These are phyloP conservation scores for Acromyrmex echinatior DNA, from an alignment of 1,140 invertebrate genomes.

Conservation along the genomic window DNA sequence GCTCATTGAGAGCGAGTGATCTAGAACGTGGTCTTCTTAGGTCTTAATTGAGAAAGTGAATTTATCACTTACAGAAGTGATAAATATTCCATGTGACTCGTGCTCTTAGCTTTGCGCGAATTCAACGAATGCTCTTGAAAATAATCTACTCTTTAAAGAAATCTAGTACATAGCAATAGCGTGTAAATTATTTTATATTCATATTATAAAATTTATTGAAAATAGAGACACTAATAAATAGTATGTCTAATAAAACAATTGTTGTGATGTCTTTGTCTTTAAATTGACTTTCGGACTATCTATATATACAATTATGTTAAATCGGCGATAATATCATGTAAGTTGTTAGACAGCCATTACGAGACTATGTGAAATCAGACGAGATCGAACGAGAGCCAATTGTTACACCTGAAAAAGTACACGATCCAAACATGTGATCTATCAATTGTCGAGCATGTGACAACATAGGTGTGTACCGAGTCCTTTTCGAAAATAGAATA, in stretches of 20 bases:
- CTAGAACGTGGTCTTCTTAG: constrained; percentile 38
- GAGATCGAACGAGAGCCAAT: background rate
- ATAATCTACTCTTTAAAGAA: background rate
- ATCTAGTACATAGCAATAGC: background rate
- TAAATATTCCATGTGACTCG: background rate
- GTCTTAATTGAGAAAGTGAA: constrained; percentile 50
- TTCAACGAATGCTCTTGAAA: background rate
- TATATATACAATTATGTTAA: background rate
- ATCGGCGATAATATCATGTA: background rate
- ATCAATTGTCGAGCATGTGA: background rate
- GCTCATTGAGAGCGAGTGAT: constrained; percentile 40
- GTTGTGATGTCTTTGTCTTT: background rate
- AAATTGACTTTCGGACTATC: background rate
- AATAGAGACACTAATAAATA: background rate
- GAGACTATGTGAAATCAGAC: background rate
- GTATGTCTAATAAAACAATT: background rate
- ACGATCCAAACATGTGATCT: background rate
- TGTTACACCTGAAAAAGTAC: background rate
- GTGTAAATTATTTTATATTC: background rate
- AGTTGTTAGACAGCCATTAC: background rate
- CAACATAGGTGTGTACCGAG: background rate
- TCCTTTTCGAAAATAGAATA: background rate
- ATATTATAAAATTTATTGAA: background rate
- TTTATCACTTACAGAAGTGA: constrained; percentile 40
- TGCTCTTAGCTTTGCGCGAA: background rate